Evolutionary conservation across 2,888 invertebrate species (phyloP), one percentile per base, ranked within the genome.

Genomic region (Nesidiocoris tenuis): DNA sequence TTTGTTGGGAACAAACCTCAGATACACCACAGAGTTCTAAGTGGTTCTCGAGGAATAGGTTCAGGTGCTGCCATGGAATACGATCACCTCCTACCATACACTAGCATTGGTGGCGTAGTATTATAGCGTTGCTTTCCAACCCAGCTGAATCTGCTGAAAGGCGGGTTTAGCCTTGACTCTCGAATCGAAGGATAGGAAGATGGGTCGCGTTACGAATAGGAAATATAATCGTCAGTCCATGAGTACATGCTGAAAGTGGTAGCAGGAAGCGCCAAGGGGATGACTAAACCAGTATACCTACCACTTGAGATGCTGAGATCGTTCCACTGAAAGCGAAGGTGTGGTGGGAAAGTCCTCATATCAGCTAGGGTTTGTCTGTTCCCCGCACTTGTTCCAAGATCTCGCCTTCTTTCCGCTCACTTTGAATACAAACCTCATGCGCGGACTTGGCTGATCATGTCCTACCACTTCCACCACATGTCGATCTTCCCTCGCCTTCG

Each of bases 371-470:
- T 39, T 39, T 39, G 39, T 39, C 39, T 39, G 5, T 7, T 12
- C 39, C 12, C 39, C 39, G 3, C 39, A 39, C 5, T 12, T 12
- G 39, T 39, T 39, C 12, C 39, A 39, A 12, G 12, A 7, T 39
- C 12, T 39, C 39, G 5, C 39, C 3, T 12, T 39, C 39, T 39
- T 3, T 39, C 39, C 12, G 39, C 70, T 59, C 59, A 57, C 64
- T 64, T 56, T 74, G 74, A 74, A 74, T 74, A 74, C 74, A 74
- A 74, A 74, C 74, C 74, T 74, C 39, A 39, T 12, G 39, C 39
- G 39, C 39, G 39, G 39, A 39, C 39, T 39, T 39, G 39, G 39
- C 39, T 39, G 39, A 39, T 39, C 39, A 39, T 39, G 39, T 39
- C 39, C 12, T 12, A 39, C 39, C 39, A 39, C 39, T 12, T 7